These are phyloP conservation scores for Agraylea sexmaculata DNA, from an alignment of 1,140 invertebrate species.

Conservation along the genomic window DNA sequence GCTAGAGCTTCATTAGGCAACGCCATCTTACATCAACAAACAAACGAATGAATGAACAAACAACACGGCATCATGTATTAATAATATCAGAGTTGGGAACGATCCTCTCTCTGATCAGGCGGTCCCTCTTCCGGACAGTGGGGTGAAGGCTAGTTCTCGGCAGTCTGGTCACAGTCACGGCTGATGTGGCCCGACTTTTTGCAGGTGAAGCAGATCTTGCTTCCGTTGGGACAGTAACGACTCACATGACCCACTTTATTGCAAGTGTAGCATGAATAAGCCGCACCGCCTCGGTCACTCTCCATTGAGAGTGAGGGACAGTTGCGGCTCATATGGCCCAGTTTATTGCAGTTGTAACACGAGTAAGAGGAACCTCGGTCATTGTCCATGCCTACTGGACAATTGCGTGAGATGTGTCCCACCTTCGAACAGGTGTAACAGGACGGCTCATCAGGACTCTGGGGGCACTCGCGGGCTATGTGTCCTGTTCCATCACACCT, in stretches of 20 bases:
- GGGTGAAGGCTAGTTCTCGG: slow-evolving; percentile 44
- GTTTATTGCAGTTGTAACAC: slow-evolving; percentile 79
- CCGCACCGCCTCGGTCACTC: slow-evolving; percentile 35
- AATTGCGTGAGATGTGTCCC: slow-evolving; percentile 78
- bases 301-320: slow-evolving; percentile 58
- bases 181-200: slow-evolving; percentile 82
- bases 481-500: slow-evolving; percentile 73
- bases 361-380: slow-evolving; percentile 42
- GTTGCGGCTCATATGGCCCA: slow-evolving; percentile 75
- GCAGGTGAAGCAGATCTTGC: slow-evolving; percentile 80
- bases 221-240: slow-evolving; percentile 74
- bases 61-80: too few relatives aligned
- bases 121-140: neutral
- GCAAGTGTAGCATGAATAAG: slow-evolving; percentile 75
- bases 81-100: too few relatives aligned
- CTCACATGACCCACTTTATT: slow-evolving; percentile 81
- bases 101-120: neutral
- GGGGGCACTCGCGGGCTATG: slow-evolving; percentile 80
- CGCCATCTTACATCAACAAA: too few relatives aligned
- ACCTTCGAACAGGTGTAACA: slow-evolving; percentile 84
- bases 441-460: slow-evolving; percentile 64
- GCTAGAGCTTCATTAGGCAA: too few relatives aligned
- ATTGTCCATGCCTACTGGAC: too few relatives aligned
- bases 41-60: too few relatives aligned
- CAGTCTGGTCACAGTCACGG: slow-evolving; percentile 74